Evolutionary conservation across 1,140 invertebrate genomes (phyloP).

Genomic region (Magallana gigas): DNA sequence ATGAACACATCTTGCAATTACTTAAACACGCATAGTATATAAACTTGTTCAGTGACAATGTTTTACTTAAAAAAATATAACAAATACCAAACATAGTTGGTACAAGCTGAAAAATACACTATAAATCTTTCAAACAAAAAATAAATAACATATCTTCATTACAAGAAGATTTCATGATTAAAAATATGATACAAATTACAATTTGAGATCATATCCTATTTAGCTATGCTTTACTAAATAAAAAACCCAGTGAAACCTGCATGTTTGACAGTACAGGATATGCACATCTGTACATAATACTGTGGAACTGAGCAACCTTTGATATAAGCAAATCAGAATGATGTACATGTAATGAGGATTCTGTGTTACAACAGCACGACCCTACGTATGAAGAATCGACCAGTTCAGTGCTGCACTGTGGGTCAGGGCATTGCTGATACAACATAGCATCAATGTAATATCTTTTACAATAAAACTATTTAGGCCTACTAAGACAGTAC

Average conservation of each 20-base stretch:
- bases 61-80: not conserved
- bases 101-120: not conserved
- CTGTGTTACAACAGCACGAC: not conserved
- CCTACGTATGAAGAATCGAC: too few species aligned
- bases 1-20: too few species aligned
- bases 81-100: constrained; percentile 8
- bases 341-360: not conserved
- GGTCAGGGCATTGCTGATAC: too few species aligned
- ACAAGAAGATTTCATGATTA: not conserved
- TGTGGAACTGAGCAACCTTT: not conserved
- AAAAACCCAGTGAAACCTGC: not conserved
- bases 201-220: not conserved
- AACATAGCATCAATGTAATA: not conserved
- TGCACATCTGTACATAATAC: not conserved
- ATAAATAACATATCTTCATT: constrained; percentile 2
- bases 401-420: too few species aligned
- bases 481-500: not conserved
- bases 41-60: too few species aligned
- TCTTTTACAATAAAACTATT: not conserved
- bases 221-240: not conserved
- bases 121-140: constrained; percentile 14
- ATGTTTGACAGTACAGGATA: not conserved
- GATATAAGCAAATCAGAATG: not conserved
- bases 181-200: not conserved
- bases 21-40: too few species aligned